Base-by-base conservation (phyloP, 2,113 vertebrate species). In the Acanthochromis polyacanthus region DNA sequence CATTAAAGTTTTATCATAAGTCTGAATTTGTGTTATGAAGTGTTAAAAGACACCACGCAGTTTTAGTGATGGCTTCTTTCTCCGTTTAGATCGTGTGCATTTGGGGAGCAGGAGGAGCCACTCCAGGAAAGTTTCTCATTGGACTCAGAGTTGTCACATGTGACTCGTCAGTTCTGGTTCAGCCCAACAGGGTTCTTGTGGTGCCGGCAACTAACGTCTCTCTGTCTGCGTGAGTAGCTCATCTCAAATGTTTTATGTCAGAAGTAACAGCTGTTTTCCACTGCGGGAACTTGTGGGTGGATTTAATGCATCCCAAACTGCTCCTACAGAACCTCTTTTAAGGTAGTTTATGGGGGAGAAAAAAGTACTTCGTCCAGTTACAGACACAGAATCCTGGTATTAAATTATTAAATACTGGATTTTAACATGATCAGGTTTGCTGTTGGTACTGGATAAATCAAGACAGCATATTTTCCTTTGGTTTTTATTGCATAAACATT, bases 61-160 rank as follows among this genome's bases (percentile, higher is more conserved):
- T 23, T 10, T 10, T 4, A 28, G 16, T 59, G 32, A 62, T 36
- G 15, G 51, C 22, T 56, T 10, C 15, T 19, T 74, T 65, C 72
- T 82, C 15, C 77, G 55, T 91, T 28, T 81, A 99, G 98, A 97
- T 98, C 45, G 96, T 99, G 68, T 99, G 97, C 87, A 97, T 99
- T 83, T 99, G 98, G 98, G 98, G 98, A 90, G 97, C 96, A 46
- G 98, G 97, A 30, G 98, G 98, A 70, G 98, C 98, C 53, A 99
- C 98, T 25, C 98, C 98, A 0, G 98, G 98, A 75, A 99, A 99
- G 72, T 99, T 99, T 90, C 90, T 99, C 48, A 92, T 99, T 4
- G 98, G 98, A 4, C 96, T 99, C 78, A 88, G 96, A 80, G 98
- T 99, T 51, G 96, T 99, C 63, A 98, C 96, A 0, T 99, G 98